Conservation (phyloP, 1,140 invertebrate genomes). For the Plectrocnemia conspersa region DNA sequence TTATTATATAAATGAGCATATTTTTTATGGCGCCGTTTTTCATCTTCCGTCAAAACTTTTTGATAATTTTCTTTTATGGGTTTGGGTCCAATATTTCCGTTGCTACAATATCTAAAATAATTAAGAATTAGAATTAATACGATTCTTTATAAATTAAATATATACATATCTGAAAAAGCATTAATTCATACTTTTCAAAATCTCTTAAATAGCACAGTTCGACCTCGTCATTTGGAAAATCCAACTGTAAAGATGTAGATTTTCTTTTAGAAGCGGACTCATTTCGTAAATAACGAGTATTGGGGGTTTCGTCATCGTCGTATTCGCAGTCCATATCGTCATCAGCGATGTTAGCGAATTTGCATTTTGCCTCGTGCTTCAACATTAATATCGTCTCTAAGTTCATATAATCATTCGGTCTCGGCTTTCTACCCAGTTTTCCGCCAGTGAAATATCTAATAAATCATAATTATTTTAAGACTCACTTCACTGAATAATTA, state of each 20-base stretch:
- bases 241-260: too few relatives aligned
- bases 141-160: constrained; percentile 3
- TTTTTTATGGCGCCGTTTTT: constrained; percentile 12
- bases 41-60: constrained; percentile 6
- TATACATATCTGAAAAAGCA: not conserved
- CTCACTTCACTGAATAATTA: too few relatives aligned
- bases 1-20: constrained; percentile 7
- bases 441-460: too few relatives aligned
- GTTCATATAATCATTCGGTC: not conserved
- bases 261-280: too few relatives aligned
- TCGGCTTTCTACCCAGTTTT: too few relatives aligned
- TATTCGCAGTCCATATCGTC: not conserved
- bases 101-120: constrained; percentile 5
- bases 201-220: constrained; percentile 12
- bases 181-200: constrained; percentile 11
- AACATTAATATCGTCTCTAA: not conserved
- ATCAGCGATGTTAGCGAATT: not conserved
- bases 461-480: too few relatives aligned
- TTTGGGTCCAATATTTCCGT: not conserved
- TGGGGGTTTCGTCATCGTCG: not conserved
- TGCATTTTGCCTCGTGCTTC: not conserved
- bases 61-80: constrained; percentile 18
- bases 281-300: not conserved
- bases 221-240: constrained; percentile 14
- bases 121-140: not conserved